These are phyloP conservation scores for Neoitamus cyanurus DNA, from an alignment of 2,888 invertebrate genomes.

Conservation along the genomic window DNA sequence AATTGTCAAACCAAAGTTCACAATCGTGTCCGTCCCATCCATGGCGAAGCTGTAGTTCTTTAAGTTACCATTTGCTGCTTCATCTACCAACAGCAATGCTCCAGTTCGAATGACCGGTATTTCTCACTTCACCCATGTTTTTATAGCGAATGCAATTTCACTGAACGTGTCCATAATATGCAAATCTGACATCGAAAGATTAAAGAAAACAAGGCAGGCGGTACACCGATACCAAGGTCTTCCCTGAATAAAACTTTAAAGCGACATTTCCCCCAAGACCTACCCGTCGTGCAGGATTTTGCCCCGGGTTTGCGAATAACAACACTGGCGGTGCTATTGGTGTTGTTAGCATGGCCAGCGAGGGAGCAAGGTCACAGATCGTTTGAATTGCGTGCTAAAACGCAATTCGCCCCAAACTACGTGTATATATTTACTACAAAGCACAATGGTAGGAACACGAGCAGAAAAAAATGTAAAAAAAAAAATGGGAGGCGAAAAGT, in stretches of 20 bases:
- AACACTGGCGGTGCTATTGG: background rate
- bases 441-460: background rate
- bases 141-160: background rate
- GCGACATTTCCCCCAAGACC: background rate
- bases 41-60: too few species aligned
- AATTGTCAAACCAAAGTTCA: too few species aligned
- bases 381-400: constrained; percentile 27
- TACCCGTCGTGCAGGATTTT: background rate
- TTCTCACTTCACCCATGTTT: background rate
- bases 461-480: background rate
- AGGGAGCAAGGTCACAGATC: constrained; percentile 11
- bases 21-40: too few species aligned
- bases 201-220: background rate
- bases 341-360: background rate
- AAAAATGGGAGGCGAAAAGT: background rate
- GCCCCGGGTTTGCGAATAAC: background rate
- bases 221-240: background rate
- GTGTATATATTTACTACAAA: constrained; percentile 10
- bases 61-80: too few species aligned
- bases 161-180: background rate
- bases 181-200: background rate
- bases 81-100: too few species aligned
- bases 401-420: constrained; percentile 8
- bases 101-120: background rate
- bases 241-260: background rate